Percentiles rank a stretch among this genome's conserved stretches.
Conservation (phyloP, 1,140 invertebrate species). For the Cardiocondyla obscurior region DNA sequence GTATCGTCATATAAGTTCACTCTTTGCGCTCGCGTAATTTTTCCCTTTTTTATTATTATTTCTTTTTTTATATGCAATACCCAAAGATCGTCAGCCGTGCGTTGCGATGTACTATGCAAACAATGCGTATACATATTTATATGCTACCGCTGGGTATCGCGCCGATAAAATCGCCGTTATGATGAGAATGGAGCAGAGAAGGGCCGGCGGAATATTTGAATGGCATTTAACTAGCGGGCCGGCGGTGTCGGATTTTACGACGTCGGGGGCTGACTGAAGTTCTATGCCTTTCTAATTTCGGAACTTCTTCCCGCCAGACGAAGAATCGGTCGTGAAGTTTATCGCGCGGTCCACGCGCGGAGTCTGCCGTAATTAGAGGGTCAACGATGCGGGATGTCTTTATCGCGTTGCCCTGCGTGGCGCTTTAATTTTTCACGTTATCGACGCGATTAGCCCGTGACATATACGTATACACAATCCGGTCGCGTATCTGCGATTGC, state of each 20-base stretch:
- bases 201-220: neutral
- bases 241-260: neutral
- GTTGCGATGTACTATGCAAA: conserved; percentile 46
- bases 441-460: neutral
- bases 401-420: neutral
- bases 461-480: neutral
- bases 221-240: neutral
- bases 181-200: neutral
- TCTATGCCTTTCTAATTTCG: conserved; percentile 27
- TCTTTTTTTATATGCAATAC: conserved; percentile 32
- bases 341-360: neutral
- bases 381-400: neutral
- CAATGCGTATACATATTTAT: conserved; percentile 56
- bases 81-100: conserved; percentile 27
- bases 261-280: conserved; percentile 31
- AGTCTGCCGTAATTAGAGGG: conserved; percentile 20
- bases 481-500: neutral
- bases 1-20: conserved; percentile 3
- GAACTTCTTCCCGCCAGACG: neutral
- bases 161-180: conserved; percentile 42
- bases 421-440: conserved; percentile 25
- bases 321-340: conserved; percentile 3
- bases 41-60: neutral
- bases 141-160: conserved; percentile 3
- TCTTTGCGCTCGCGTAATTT: conserved; percentile 6